A percentile compares a stretch with the other conserved stretches of the same genome.
Conservation (phyloP, 2,113 vertebrate species). For the Columba janthina region DNA sequence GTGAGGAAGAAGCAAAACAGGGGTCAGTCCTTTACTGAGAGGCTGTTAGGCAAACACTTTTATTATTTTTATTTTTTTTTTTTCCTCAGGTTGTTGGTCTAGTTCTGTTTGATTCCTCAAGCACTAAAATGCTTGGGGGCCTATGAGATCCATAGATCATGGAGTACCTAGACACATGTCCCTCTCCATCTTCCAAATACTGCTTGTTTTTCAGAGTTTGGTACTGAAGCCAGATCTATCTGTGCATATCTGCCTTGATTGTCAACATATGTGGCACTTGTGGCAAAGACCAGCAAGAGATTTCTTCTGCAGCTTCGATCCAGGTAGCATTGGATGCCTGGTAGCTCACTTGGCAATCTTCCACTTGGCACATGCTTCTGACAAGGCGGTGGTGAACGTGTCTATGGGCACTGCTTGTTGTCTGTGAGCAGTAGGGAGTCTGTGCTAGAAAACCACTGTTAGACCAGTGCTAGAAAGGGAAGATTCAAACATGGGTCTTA, state of each 20-base stretch:
- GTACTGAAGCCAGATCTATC: background rate
- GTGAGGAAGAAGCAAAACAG: background rate
- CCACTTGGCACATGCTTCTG: background rate
- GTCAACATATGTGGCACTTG: background rate
- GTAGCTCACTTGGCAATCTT: background rate
- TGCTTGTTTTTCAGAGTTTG: background rate
- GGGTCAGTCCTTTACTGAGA: background rate
- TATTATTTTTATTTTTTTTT: too few relatives aligned
- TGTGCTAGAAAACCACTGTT: background rate
- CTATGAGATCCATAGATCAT: background rate
- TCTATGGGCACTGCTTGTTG: background rate
- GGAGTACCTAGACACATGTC: fast-evolving
- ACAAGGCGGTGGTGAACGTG: background rate
- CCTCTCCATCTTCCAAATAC: background rate
- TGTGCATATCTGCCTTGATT: background rate
- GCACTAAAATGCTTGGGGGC: background rate
- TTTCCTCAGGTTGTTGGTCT: background rate
- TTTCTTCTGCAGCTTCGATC: background rate
- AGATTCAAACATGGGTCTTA: background rate
- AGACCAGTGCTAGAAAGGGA: background rate
- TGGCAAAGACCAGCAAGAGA: background rate
- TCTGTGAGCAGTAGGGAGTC: background rate
- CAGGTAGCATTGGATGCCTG: background rate
- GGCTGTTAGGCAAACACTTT: background rate
- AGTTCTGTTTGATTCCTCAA: background rate